Conservation (phyloP, 1,140 invertebrate species). For the Neotoxoptera formosana region DNA sequence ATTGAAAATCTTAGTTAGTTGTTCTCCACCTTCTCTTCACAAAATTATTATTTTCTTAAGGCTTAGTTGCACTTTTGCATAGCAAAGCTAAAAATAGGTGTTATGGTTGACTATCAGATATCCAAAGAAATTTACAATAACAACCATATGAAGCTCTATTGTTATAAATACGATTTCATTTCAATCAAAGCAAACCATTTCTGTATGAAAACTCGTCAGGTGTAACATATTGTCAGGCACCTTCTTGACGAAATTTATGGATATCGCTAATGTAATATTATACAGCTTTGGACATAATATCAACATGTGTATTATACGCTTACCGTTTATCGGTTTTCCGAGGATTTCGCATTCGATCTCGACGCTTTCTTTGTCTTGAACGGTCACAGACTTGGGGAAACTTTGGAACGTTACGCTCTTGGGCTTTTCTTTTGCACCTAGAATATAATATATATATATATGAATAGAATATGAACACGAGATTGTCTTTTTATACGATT, state of each 20-base stretch:
- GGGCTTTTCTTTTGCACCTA: constrained; percentile 85
- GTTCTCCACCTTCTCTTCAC: too few relatives aligned
- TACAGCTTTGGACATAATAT: neutral
- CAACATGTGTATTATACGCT: neutral
- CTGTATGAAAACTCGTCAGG: neutral
- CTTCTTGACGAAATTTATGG: neutral
- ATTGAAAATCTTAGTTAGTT: neutral
- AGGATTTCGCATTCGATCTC: constrained; percentile 83
- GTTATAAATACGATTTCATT: neutral
- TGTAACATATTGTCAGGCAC: neutral
- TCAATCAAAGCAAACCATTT: neutral
- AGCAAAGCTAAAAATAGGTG: neutral
- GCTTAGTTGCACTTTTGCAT: neutral
- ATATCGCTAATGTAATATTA: neutral
- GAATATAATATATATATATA: neutral
- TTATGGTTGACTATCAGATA: neutral
- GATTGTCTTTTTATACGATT: neutral
- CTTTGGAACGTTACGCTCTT: constrained; percentile 83
- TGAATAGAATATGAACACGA: neutral
- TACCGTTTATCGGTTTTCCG: constrained; percentile 73
- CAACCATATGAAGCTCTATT: neutral
- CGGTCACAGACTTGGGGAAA: constrained; percentile 89
- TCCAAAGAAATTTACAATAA: neutral
- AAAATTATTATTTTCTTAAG: neutral
- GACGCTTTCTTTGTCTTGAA: constrained; percentile 81